Percentiles rank a stretch among this genome's conserved stretches.
phyloP scores from a whole-genome alignment of 2,113 vertebrate genomes.

The Tupaia tana region DNA sequence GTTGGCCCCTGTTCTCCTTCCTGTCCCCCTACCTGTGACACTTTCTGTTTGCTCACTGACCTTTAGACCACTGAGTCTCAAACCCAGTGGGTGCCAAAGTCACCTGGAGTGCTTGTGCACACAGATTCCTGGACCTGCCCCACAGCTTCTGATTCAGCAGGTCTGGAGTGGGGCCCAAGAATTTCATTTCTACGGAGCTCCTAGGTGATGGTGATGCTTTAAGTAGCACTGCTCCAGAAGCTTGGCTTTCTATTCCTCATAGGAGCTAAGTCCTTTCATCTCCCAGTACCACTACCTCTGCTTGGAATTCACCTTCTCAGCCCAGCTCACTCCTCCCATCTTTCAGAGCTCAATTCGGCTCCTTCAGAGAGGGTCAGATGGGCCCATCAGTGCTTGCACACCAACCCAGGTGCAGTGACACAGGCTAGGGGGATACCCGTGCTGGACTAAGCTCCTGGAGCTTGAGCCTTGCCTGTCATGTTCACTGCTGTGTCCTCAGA shows the following conservation, averaged over 20 bases:
- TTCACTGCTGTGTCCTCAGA: not conserved
- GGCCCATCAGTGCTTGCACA: no score
- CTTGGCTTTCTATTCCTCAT: not conserved
- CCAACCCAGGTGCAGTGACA: no score
- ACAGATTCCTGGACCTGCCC: not conserved
- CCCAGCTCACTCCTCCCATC: not conserved
- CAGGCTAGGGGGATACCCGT: not conserved
- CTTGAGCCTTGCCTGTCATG: not conserved
- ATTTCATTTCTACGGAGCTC: not conserved
- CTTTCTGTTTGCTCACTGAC: not conserved
- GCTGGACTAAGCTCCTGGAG: not conserved
- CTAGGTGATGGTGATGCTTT: not conserved
- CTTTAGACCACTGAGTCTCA: not conserved
- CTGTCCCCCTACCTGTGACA: no score
- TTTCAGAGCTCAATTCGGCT: not conserved
- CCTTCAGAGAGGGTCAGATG: not conserved
- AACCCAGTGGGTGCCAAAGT: not conserved
- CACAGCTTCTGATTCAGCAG: not conserved
- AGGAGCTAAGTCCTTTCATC: not conserved
- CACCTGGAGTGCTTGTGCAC: not conserved
- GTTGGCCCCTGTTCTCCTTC: accelerated
- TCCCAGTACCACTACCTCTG: not conserved
- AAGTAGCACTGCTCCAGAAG: not conserved
- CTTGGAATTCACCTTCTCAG: accelerated
- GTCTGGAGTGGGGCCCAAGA: not conserved